Conservation (phyloP, 1,140 invertebrate genomes). For the Eumaeus atala region DNA sequence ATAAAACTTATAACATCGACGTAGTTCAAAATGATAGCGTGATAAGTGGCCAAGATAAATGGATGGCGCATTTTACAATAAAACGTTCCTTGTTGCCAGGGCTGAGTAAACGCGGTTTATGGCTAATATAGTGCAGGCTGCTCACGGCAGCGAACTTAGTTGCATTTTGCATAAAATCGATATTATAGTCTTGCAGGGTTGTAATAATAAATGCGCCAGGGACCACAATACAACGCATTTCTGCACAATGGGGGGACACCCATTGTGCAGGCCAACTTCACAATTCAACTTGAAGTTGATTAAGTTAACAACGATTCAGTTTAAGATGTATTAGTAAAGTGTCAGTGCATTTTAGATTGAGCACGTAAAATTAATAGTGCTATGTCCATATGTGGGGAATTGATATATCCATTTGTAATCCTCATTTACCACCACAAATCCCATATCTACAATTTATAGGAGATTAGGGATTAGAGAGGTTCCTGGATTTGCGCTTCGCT, state of each 20-base stretch:
- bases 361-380: too few relatives aligned
- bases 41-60: constrained; percentile 47
- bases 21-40: constrained; percentile 33
- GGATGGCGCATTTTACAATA: constrained; percentile 50
- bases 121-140: constrained; percentile 42
- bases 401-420: too few relatives aligned
- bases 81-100: constrained; percentile 33
- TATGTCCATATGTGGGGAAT: too few relatives aligned
- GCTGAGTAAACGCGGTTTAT: constrained; percentile 47
- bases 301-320: constrained; percentile 10
- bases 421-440: too few relatives aligned
- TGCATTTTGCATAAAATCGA: constrained; percentile 64
- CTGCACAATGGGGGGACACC: too few relatives aligned
- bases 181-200: constrained; percentile 24
- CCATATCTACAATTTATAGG: too few relatives aligned
- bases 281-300: constrained; percentile 1
- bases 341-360: too few relatives aligned
- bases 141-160: constrained; percentile 39
- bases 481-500: too few relatives aligned
- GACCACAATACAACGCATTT: constrained; percentile 6
- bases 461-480: too few relatives aligned
- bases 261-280: not conserved
- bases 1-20: constrained; percentile 27
- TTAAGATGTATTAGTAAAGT: constrained; percentile 1
- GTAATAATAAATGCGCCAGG: constrained; percentile 27